phyloP scores from a whole-genome alignment of 1,140 invertebrate genomes.

The Diorhabda elongata region DNA sequence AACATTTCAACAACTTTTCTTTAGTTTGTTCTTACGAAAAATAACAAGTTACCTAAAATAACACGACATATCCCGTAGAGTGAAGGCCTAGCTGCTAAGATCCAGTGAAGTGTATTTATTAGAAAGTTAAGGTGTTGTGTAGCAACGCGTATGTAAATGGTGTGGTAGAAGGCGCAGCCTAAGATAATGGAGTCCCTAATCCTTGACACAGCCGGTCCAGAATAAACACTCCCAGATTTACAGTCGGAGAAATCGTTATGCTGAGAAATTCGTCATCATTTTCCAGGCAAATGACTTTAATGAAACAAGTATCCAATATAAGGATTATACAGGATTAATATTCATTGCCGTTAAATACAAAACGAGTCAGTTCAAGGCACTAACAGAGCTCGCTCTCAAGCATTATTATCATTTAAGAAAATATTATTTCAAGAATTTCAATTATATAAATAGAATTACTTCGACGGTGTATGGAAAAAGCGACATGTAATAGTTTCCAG shows the following conservation, averaged over 20 bases:
- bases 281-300: conserved; percentile 1
- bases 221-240: conserved; percentile 32
- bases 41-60: no score
- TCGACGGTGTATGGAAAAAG: no score
- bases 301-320: conserved; percentile 4
- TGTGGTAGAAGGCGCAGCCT: conserved; percentile 29
- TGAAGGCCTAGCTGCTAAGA: neutral
- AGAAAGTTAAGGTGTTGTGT: conserved; percentile 18
- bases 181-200: conserved; percentile 33
- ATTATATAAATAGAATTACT: no score
- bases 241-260: conserved; percentile 22
- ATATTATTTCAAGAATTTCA: no score
- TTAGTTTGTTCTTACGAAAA: no score
- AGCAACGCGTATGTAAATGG: conserved; percentile 28
- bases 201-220: conserved; percentile 28
- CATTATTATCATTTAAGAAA: no score
- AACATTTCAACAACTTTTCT: no score
- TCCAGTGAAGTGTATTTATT: conserved; percentile 19
- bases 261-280: conserved; percentile 16
- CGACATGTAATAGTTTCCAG: no score
- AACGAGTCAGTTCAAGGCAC: no score
- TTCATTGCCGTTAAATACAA: no score
- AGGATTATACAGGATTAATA: neutral
- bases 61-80: neutral
- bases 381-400: no score